Evolutionary conservation across 2,113 vertebrate genomes (phyloP).

Genomic region (Pimephales promelas): DNA sequence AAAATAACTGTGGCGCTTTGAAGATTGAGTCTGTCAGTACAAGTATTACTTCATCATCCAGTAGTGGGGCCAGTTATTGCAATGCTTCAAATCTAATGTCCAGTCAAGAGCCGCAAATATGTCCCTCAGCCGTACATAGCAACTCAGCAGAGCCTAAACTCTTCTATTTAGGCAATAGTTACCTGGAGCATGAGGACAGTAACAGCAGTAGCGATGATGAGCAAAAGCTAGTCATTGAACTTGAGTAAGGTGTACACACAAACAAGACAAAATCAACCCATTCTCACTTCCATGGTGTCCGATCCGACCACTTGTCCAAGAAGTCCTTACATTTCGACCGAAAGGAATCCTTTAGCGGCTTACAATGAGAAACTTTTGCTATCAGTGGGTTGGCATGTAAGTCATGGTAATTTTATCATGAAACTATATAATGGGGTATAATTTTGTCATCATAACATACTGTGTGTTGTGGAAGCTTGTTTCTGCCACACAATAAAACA

Average conservation of each 20-base stretch:
- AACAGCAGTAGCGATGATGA: conserved; percentile 79
- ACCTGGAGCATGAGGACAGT: conserved; percentile 62
- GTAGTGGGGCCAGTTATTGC: background rate
- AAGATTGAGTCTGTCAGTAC: background rate
- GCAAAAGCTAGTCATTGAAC: conserved; percentile 78
- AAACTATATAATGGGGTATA: background rate
- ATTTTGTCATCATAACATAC: background rate
- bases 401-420: background rate
- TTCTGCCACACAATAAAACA: too few species aligned
- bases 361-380: background rate
- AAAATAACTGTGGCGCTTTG: background rate
- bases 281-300: background rate
- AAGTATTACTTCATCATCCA: background rate
- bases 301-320: background rate
- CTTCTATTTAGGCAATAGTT: conserved; percentile 52
- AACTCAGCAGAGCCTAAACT: conserved; percentile 6
- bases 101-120: conserved; percentile 1
- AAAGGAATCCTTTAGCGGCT: background rate
- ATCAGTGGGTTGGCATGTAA: background rate
- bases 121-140: background rate
- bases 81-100: conserved; percentile 11
- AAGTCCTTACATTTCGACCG: background rate
- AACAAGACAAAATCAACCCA: background rate
- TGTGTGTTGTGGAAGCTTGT: too few species aligned
- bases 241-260: conserved; percentile 47